Percentiles rank a stretch among this genome's conserved stretches.
Evolutionary conservation across 2,113 vertebrate species (phyloP).

Genomic region (Setophaga coronata): DNA sequence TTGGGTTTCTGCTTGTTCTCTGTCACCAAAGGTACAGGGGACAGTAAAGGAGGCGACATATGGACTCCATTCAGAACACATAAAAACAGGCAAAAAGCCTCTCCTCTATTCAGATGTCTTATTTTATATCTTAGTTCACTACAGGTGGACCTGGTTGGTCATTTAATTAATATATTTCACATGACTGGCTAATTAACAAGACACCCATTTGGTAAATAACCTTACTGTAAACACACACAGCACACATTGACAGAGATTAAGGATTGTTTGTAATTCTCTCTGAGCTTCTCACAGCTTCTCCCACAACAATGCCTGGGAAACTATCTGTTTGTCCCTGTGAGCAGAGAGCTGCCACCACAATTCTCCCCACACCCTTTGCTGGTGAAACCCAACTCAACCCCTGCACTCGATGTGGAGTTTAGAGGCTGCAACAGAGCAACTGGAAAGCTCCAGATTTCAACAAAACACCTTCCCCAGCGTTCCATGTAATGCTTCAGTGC

Average conservation of each 20-base stretch:
- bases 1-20: neutral
- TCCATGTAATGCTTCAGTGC: neutral
- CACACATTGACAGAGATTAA: neutral
- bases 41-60: neutral
- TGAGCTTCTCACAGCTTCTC: neutral
- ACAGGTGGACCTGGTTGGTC: neutral
- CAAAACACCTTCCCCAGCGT: neutral
- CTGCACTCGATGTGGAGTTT: fast-evolving
- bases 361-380: neutral
- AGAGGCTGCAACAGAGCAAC: neutral
- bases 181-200: neutral
- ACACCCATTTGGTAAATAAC: neutral
- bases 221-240: neutral
- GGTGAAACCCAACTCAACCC: neutral
- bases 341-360: neutral
- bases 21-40: neutral
- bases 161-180: neutral
- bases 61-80: neutral
- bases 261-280: neutral
- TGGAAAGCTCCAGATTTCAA: neutral
- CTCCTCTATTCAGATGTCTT: neutral
- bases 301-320: neutral
- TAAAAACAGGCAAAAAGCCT: neutral
- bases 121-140: neutral
- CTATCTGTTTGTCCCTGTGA: neutral